phyloP scores from a whole-genome alignment of 2,888 invertebrate species.

The Drosophila stalkeri region DNA sequence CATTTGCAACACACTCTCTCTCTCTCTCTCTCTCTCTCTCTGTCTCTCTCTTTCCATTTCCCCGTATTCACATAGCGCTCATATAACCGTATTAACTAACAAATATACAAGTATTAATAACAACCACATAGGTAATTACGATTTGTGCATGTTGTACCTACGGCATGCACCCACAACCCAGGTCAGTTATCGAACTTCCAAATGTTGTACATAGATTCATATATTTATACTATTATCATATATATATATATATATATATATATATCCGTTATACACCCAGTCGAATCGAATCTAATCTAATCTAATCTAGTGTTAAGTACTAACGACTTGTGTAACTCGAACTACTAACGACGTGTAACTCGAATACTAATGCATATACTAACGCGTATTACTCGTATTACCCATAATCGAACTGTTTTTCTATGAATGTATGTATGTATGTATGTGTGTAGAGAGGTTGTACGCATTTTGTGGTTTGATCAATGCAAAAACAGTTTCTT shows the following conservation, averaged over 20 bases:
- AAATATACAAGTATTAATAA: constrained; percentile 26
- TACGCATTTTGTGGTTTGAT: constrained; percentile 41
- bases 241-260: neutral
- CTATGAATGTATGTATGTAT: constrained; percentile 4
- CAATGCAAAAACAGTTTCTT: constrained; percentile 11
- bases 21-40: constrained; percentile 54
- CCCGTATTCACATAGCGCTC: constrained; percentile 55
- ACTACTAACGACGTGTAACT: constrained; percentile 44
- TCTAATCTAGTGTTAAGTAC: constrained; percentile 52
- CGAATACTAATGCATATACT: constrained; percentile 58
- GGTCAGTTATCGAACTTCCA: constrained; percentile 79
- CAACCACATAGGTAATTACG: constrained; percentile 50
- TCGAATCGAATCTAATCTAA: constrained; percentile 37
- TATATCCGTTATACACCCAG: constrained; percentile 46
- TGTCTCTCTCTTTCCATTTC: constrained; percentile 68
- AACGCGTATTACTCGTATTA: constrained; percentile 48
- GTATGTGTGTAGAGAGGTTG: constrained; percentile 54
- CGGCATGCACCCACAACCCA: constrained; percentile 75
- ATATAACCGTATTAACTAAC: constrained; percentile 60
- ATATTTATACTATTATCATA: constrained; percentile 15
- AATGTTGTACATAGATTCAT: constrained; percentile 62
- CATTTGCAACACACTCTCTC: neutral
- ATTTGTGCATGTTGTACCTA: constrained; percentile 65
- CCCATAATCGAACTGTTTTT: constrained; percentile 40
- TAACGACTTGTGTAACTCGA: constrained; percentile 60